Evolutionary conservation across 2,888 invertebrate species (phyloP), one percentile per base, ranked within the genome.

Genomic region (Coecobrya sp.): DNA sequence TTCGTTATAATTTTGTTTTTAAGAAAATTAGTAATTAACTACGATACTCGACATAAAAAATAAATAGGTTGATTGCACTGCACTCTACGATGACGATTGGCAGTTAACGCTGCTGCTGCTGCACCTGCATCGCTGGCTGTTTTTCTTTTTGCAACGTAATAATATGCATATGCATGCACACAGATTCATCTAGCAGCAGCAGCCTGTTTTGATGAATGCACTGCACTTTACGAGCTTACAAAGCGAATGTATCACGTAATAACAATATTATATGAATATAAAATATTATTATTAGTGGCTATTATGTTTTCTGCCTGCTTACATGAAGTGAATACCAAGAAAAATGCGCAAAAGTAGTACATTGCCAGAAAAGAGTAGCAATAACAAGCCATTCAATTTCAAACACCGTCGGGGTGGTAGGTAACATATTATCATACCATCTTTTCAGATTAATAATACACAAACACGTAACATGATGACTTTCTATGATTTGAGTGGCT

Each of bases 21-120:
- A 19, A 82, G 42, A 82, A 36, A 81, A 16, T 49, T 79, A 59
- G n/a, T 30, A 82, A 82, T 82, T 82, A 82, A 62, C 82, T 82
- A n/a, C n/a, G 62, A 11, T 25, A 82, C 30, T 55, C 2, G n/a
- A 62, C 13, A n/a, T n/a, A 59, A 82, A 19, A 30, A 25, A 19
- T 10, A 19, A 62, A 22, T 25, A n/a, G 25, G 36, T 4, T 30
- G 49, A 79, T 45, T 79, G 49, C 79, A 49, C 22, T 25, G 0
- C n/a, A 30, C 8, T 22, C 13, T 49, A 49, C 49, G 59, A 36
- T 36, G 27, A 30, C 13, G 30, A 30, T 55, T 49, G 10, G 62
- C 25, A 36, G 36, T 36, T 62, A 11, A 27, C 1, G 2, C 0
- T 68, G 68, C 27, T 73, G 2, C 0, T 68, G 68, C 27, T 73